phyloP scores from a whole-genome alignment of 1,140 invertebrate genomes.

The Drosophila melanogaster region DNA sequence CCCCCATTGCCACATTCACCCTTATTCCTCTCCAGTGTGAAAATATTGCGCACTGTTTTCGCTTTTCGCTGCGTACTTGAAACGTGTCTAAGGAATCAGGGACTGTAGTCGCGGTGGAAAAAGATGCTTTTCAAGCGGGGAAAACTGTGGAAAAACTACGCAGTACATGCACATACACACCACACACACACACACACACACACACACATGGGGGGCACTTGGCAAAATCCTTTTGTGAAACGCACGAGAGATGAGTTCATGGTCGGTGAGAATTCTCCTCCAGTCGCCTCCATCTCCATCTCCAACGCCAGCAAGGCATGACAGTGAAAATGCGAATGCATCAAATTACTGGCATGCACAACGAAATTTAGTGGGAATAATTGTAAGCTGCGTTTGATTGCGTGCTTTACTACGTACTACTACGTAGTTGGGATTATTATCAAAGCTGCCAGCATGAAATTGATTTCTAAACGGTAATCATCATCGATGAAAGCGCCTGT shows the following conservation, averaged over 20 bases:
- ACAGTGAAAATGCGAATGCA: conserved; percentile 48
- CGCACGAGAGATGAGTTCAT: conserved; percentile 60
- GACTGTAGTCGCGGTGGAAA: conserved; percentile 8
- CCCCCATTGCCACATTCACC: not conserved
- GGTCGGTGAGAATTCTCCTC: conserved; percentile 48
- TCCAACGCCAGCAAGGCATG: conserved; percentile 43
- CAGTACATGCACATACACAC: conserved; percentile 48
- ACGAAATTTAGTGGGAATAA: conserved; percentile 34
- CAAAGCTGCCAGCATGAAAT: conserved; percentile 25
- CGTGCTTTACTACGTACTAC: conserved; percentile 14
- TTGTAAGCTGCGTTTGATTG: conserved; percentile 49
- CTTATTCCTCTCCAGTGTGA: conserved; percentile 7
- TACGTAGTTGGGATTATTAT: conserved; percentile 18
- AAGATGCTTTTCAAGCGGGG: conserved; percentile 27
- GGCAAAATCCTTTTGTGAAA: conserved; percentile 54
- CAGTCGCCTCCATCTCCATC: not conserved
- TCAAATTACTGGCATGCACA: conserved; percentile 41
- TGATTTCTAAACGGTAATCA: conserved; percentile 33
- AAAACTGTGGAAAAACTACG: conserved; percentile 69
- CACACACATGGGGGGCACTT: conserved; percentile 31
- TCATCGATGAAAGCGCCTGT: conserved; percentile 25
- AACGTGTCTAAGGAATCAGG: conserved; percentile 63
- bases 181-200: not conserved
- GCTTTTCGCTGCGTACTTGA: conserved; percentile 63
- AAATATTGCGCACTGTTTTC: conserved; percentile 74